Conservation (phyloP, 2,888 invertebrate species). For the Drosophila mercatorum region DNA sequence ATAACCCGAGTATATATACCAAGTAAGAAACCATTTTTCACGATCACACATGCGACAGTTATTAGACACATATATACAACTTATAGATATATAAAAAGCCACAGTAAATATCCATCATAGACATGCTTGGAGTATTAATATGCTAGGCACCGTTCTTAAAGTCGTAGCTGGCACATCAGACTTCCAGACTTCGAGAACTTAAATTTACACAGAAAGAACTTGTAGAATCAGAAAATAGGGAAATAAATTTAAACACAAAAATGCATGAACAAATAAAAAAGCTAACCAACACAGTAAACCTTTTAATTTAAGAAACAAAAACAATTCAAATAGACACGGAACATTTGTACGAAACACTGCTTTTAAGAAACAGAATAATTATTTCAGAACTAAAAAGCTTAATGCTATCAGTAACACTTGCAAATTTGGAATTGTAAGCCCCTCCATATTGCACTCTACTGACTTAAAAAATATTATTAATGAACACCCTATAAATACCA, state of each 20-base stretch:
- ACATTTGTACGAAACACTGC: not conserved
- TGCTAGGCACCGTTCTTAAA: not conserved
- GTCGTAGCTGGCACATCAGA: not conserved
- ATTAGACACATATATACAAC: not conserved
- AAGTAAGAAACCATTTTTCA: not conserved
- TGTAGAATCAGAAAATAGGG: no score
- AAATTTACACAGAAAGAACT: no score
- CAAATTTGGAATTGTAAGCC: conserved; percentile 1
- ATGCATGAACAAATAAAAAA: not conserved
- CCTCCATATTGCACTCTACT: not conserved
- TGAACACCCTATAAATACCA: not conserved
- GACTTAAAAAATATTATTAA: not conserved
- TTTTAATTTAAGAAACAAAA: not conserved
- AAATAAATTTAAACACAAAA: not conserved
- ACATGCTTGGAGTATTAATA: not conserved
- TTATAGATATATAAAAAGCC: not conserved
- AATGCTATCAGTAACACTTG: conserved; percentile 2
- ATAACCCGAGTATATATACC: no score
- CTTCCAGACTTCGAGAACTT: no score
- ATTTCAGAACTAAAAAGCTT: not conserved
- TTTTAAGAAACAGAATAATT: not conserved
- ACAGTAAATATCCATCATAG: not conserved
- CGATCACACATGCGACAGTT: not conserved
- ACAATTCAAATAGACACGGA: conserved; percentile 2
- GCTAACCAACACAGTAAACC: not conserved